Evolutionary conservation across 92 coral and sea anemone species (phyloP), one percentile per base, ranked within the genome.

Genomic region (Epizoanthus illoricatus): DNA sequence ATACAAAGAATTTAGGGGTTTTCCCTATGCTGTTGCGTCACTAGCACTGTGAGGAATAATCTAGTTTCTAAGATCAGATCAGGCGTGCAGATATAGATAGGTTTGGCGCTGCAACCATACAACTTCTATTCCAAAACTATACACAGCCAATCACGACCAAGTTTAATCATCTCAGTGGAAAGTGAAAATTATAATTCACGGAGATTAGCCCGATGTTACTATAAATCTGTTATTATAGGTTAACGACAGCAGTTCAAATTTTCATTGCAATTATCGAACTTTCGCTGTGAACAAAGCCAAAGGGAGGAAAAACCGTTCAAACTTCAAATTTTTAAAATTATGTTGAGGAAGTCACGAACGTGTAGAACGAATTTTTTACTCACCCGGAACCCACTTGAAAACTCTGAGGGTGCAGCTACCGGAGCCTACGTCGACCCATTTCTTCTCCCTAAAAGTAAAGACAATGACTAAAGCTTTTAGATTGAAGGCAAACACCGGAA

Each of bases 321-420:
- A 39, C 49, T 39, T 3, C 5, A 0, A 68, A 41, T 45, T 10
- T 45, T n/a, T n/a, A n/a, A n/a, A 45, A 52, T 52, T 52, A 52
- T 2, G 56, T 15, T 9, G 11, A 9, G 17, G 49, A 68, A 68
- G 24, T 63, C 71, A 78, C 71, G 61, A 19, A 75, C 17, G 18
- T 17, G 19, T 36, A 39, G 17, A 80, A 10, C 28, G 41, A 11
- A 19, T 17, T 23, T 39, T 36, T 56, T 19, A 80, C 90, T 59
- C 82, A 96, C 99, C 98, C 87, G 99, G 99, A 36, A 96, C 98
- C 99, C 99, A 96, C 71, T 96, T 96, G 85, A 89, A 96, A 79
- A 93, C 92, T 88, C 94, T 96, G 39, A 96, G 78, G 2, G 98
- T 86, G 66, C 97, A 94, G 66, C 87, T 91, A 33, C 95, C 95